Evolutionary conservation across 1,140 invertebrate species (phyloP), one percentile per base, ranked within the genome.

Genomic region (Drosophila ambigua): DNA sequence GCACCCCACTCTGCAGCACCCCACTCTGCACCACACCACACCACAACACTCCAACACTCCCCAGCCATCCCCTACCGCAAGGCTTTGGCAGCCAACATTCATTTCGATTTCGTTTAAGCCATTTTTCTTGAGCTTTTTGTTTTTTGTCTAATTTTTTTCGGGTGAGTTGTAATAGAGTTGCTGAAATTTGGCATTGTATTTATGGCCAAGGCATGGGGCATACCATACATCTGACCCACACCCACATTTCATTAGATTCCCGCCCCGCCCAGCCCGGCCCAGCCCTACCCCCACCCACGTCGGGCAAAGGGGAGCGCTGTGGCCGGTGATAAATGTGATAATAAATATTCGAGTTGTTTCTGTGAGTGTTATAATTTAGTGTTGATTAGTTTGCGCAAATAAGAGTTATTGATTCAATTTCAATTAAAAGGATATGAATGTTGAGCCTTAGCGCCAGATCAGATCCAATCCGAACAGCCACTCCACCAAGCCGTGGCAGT

Each of bases 371-470:
- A 87, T 88, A 88, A 88, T 88, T 88, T 88, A 88, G 83, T 88
- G 83, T 88, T 88, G 83, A 88, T 88, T 88, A 88, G 79, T 88
- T 88, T 88, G 83, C 72, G 76, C 83, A 88, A 88, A 88, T 88
- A 88, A 88, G 83, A 88, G 79, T 88, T 88, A 88, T 88, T 73
- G 79, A 88, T 88, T 83, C 83, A 77, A 88, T 88, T 88, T 88
- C 83, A 88, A 88, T 88, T 88, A 88, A 88, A 87, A 87, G 82
- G 82, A 87, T 87, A 87, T 88, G 82, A 79, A 85, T 87, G 83
- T 79, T 72, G 67, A 50, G 59, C 51, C 51, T 72, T 49, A 55
- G 67, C 67, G 67, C 67, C 67, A 51, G 35, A 39, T 39, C 35
- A 39, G 35, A 39, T 39, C 35, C 11, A 4, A 39, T 35, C 31